These are phyloP conservation scores for Trichogramma dendrolimi DNA, from an alignment of 2,888 invertebrate species.

Conservation along the genomic window DNA sequence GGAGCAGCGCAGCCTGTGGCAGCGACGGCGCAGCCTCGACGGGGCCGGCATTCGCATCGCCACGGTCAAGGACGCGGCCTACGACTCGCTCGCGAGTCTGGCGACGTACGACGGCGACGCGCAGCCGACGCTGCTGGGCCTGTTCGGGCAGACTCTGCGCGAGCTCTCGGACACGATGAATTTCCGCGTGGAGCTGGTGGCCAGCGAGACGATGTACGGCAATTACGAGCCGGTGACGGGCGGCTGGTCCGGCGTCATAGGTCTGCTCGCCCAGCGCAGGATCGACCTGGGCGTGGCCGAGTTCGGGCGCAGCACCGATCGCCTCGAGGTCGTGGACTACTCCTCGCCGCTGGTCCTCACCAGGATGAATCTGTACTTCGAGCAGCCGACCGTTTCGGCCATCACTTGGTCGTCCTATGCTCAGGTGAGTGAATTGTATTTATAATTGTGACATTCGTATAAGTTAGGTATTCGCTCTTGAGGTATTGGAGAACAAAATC, in stretches of 20 bases:
- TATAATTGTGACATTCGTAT: neutral
- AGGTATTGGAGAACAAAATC: conserved; percentile 19
- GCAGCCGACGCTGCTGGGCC: conserved; percentile 5
- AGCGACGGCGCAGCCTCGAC: conserved; percentile 26
- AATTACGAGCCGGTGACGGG: conserved; percentile 9
- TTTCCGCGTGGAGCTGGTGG: conserved; percentile 2
- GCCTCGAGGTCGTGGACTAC: conserved; percentile 40
- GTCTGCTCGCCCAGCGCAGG: conserved; percentile 27
- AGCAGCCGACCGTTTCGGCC: conserved; percentile 21
- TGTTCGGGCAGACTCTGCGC: conserved; percentile 10
- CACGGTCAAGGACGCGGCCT: conserved; percentile 10
- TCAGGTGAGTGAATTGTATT: conserved; percentile 29
- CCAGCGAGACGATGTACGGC: conserved; percentile 31
- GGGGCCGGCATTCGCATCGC: conserved; percentile 25
- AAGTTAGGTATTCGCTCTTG: too few relatives aligned
- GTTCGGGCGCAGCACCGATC: conserved; percentile 35
- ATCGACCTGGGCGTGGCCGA: conserved; percentile 40
- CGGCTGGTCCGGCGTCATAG: conserved; percentile 41
- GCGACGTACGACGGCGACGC: too few relatives aligned
- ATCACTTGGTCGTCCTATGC: conserved; percentile 41
- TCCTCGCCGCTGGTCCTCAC: conserved; percentile 37
- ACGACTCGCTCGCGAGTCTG: neutral
- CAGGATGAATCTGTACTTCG: conserved; percentile 35
- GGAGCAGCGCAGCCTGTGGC: neutral
- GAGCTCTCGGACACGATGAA: conserved; percentile 7